Conservation (phyloP, 2,797 vertebrate species). For the Pseudochaenichthys georgianus region DNA sequence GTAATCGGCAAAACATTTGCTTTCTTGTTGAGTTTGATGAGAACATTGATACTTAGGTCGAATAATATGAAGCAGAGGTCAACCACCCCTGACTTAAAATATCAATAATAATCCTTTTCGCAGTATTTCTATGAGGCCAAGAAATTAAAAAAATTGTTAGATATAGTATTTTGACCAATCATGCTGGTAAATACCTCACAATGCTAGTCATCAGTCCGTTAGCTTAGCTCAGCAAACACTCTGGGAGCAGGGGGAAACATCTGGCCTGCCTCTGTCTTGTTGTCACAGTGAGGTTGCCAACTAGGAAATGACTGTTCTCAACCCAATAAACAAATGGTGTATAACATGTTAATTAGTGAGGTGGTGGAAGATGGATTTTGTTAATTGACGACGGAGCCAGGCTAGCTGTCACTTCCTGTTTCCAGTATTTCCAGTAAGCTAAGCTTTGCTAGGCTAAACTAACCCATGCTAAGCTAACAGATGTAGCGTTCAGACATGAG, state of each 20-base stretch:
- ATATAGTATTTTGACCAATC: too few relatives aligned
- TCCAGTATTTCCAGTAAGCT: neutral
- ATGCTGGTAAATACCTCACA: too few relatives aligned
- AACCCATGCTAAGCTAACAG: neutral
- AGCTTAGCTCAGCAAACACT: constrained; percentile 7
- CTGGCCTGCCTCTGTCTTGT: neutral
- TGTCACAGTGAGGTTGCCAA: neutral
- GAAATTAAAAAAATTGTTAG: too few relatives aligned
- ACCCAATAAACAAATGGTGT: neutral
- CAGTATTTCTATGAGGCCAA: too few relatives aligned
- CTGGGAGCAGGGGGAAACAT: neutral
- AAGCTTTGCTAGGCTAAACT: too few relatives aligned
- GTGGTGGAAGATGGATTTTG: neutral
- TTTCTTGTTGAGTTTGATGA: too few relatives aligned
- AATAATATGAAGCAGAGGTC: too few relatives aligned
- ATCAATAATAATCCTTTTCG: too few relatives aligned
- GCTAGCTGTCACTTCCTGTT: neutral
- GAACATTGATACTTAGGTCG: too few relatives aligned
- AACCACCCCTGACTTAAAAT: too few relatives aligned
- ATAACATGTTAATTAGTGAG: neutral
- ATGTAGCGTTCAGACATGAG: neutral
- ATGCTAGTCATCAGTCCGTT: neutral
- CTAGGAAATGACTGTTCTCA: neutral
- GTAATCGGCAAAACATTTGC: too few relatives aligned
- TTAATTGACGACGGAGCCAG: neutral